These are phyloP conservation scores for Romanogobio albipinnatus DNA, from an alignment of 2,113 vertebrate genomes.

Conservation along the genomic window DNA sequence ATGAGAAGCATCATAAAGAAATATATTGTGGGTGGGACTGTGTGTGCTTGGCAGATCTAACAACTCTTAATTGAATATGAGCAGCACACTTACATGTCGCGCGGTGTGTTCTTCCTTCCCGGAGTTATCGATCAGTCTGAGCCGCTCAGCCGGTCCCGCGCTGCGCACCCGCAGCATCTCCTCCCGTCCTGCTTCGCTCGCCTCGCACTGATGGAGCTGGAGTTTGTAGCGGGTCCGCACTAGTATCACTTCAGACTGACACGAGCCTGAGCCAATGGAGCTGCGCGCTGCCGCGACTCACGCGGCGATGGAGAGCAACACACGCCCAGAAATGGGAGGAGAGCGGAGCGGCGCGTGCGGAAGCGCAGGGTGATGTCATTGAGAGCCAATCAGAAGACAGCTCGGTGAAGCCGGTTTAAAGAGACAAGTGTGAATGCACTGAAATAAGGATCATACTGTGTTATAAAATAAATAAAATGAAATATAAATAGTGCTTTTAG, in stretches of 20 bases:
- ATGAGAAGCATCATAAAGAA: neutral
- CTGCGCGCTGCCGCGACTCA: conserved; percentile 65
- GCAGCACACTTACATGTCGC: conserved; percentile 48
- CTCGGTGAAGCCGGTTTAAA: conserved; percentile 62
- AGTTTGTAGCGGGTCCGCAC: conserved; percentile 72
- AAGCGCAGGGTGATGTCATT: conserved; percentile 84
- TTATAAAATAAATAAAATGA: too few relatives aligned
- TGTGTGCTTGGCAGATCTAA: neutral
- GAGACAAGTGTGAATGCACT: conserved; percentile 58
- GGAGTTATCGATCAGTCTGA: conserved; percentile 46
- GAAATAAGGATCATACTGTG: neutral
- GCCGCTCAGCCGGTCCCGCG: conserved; percentile 80
- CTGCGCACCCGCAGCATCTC: conserved; percentile 84
- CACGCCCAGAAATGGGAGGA: conserved; percentile 66
- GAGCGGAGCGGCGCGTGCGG: conserved; percentile 52
- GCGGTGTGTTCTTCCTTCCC: conserved; percentile 1
- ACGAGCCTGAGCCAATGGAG: conserved; percentile 69
- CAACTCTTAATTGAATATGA: neutral
- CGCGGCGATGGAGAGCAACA: conserved; percentile 54
- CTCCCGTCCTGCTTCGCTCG: conserved; percentile 84
- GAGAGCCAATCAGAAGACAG: conserved; percentile 83
- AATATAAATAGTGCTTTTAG: too few relatives aligned
- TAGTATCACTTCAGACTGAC: conserved; percentile 70
- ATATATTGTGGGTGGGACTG: neutral
- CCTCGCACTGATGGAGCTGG: conserved; percentile 75